Evolutionary conservation across 2,888 invertebrate species (phyloP).

Genomic region (Sesia bembeciformis): DNA sequence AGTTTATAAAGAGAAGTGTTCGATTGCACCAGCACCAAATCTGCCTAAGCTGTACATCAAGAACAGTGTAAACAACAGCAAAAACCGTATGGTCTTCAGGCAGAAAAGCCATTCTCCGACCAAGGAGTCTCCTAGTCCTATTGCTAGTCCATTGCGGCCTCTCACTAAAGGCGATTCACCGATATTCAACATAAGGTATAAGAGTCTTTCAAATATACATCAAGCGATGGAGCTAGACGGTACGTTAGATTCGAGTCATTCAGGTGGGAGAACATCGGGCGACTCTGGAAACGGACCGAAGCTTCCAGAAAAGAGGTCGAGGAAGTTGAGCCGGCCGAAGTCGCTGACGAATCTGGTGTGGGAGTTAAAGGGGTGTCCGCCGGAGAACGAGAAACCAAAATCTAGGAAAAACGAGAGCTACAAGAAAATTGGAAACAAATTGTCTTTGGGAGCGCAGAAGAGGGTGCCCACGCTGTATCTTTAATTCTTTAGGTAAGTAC

Average conservation of each 20-base stretch:
- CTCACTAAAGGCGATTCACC: conserved; percentile 81
- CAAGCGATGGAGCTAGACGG: conserved; percentile 85
- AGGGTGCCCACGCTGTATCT: conserved; percentile 75
- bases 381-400: conserved; percentile 64
- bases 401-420: conserved; percentile 67
- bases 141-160: conserved; percentile 63
- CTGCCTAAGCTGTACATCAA: conserved; percentile 87
- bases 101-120: conserved; percentile 83
- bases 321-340: conserved; percentile 87
- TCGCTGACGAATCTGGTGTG: conserved; percentile 91
- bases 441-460: conserved; percentile 69
- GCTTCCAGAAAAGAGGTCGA: conserved; percentile 86
- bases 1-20: conserved; percentile 74
- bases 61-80: conserved; percentile 78
- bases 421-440: conserved; percentile 68
- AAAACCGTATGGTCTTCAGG: conserved; percentile 77
- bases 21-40: conserved; percentile 66
- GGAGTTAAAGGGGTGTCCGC: conserved; percentile 77
- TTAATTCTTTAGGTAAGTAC: conserved; percentile 51
- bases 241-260: conserved; percentile 92
- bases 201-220: conserved; percentile 81
- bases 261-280: conserved; percentile 89
- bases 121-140: conserved; percentile 80
- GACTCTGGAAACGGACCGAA: conserved; percentile 86
- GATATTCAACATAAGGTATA: conserved; percentile 83